Percentiles rank a stretch among this genome's conserved stretches.
Conservation (phyloP, 2,113 vertebrate species). For the Alligator sinensis region DNA sequence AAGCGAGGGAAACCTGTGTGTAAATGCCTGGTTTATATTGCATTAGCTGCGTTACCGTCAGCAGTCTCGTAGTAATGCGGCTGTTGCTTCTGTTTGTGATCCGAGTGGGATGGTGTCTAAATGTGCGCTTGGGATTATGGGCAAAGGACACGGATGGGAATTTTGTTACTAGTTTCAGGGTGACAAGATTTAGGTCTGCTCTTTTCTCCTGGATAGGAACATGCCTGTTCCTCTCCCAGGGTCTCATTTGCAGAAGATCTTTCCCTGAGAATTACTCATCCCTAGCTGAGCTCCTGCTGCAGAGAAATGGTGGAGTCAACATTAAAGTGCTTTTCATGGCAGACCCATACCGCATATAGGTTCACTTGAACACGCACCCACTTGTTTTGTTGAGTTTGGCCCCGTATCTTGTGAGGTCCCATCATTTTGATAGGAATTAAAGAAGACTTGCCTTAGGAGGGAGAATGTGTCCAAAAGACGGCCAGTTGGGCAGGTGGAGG, state of each 20-base stretch:
- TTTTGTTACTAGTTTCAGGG: not conserved
- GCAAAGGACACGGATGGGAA: rapidly evolving
- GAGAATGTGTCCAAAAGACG: not conserved
- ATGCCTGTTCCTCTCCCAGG: not conserved
- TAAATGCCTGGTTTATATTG: too few species aligned
- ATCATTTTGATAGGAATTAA: too few species aligned
- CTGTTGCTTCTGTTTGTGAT: not conserved
- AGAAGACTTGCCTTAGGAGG: not conserved
- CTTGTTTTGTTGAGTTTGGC: not conserved
- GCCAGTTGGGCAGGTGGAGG: rapidly evolving
- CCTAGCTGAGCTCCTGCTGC: not conserved
- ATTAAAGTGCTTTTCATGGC: not conserved
- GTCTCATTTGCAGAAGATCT: not conserved
- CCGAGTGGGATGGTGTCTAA: not conserved
- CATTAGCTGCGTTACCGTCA: too few species aligned
- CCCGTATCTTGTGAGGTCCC: rapidly evolving
- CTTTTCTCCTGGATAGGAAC: not conserved
- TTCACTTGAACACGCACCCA: not conserved
- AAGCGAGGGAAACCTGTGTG: too few species aligned
- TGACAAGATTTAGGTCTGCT: not conserved
- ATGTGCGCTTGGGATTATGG: not conserved
- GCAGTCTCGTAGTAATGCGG: not conserved
- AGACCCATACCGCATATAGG: not conserved
- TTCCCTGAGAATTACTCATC: not conserved
- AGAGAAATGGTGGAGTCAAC: not conserved